Evolutionary conservation across 1,140 invertebrate species (phyloP).

Genomic region (Phocides pigmalion): DNA sequence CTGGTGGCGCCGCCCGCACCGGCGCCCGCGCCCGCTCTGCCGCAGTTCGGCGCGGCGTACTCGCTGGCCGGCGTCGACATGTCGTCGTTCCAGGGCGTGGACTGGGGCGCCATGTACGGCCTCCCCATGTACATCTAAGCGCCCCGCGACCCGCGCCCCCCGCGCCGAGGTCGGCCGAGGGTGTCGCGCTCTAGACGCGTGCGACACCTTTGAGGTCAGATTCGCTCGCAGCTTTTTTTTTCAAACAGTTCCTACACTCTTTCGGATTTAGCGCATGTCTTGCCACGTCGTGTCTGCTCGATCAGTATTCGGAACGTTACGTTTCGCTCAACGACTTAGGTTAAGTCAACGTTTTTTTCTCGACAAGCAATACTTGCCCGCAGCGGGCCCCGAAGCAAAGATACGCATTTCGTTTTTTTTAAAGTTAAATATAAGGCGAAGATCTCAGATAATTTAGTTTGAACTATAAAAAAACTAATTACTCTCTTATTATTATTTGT

Average conservation of each 20-base stretch:
- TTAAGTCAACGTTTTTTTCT: constrained; percentile 47
- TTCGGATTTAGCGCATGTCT: constrained; percentile 52
- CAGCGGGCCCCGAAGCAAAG: constrained; percentile 56
- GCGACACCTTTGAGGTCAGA: background rate
- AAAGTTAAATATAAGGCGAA: constrained; percentile 64
- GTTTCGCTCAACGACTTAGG: constrained; percentile 53
- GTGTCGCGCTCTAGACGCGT: constrained; percentile 49
- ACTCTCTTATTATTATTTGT: constrained; percentile 56
- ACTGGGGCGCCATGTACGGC: constrained; percentile 85
- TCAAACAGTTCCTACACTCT: constrained; percentile 68
- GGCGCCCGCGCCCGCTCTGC: constrained; percentile 84
- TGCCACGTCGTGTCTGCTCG: constrained; percentile 47
- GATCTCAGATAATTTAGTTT: constrained; percentile 81
- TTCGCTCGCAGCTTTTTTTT: constrained; percentile 49
- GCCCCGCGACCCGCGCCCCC: background rate
- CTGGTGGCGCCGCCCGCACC: constrained; percentile 82
- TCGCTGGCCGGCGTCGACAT: constrained; percentile 94
- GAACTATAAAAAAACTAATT: constrained; percentile 47
- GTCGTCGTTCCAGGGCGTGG: constrained; percentile 95
- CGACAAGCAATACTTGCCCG: constrained; percentile 53
- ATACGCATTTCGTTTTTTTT: constrained; percentile 62
- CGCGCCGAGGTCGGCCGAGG: background rate
- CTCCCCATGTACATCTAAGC: background rate
- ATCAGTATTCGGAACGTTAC: constrained; percentile 56
- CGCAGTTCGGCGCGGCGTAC: constrained; percentile 90